Conservation (phyloP, 2,888 invertebrate genomes). For the Xylota segnis region DNA sequence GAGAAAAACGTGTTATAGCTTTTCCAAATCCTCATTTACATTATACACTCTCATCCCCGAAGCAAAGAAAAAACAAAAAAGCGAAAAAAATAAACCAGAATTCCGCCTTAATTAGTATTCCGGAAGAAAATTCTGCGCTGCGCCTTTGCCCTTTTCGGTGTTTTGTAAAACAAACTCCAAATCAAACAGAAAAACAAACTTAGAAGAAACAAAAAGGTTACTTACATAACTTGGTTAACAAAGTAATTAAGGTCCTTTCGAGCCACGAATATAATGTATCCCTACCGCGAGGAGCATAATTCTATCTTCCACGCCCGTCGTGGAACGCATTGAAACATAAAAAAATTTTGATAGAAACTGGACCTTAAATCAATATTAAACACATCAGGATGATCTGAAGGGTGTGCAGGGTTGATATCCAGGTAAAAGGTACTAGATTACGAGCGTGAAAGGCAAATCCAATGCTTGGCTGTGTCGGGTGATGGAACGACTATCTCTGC, state of each 20-base stretch:
- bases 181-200: constrained; percentile 70
- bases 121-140: constrained; percentile 67
- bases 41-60: constrained; percentile 55
- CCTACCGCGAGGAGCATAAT: constrained; percentile 33
- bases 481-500: constrained; percentile 50
- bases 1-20: constrained; percentile 75
- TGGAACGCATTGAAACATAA: background rate
- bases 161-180: constrained; percentile 64
- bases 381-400: background rate
- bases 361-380: constrained; percentile 46
- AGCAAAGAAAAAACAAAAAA: background rate
- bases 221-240: constrained; percentile 74
- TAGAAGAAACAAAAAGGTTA: constrained; percentile 69
- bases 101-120: constrained; percentile 73
- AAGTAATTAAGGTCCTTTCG: constrained; percentile 73
- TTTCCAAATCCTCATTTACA: constrained; percentile 76
- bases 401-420: constrained; percentile 10
- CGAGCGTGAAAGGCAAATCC: constrained; percentile 29
- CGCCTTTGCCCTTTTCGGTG: constrained; percentile 51
- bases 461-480: constrained; percentile 6
- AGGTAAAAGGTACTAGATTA: background rate
- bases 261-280: constrained; percentile 63
- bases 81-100: constrained; percentile 19
- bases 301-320: constrained; percentile 7
- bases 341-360: constrained; percentile 4